Conservation (phyloP, 35 echinoderm and acorn worm genomes). For the Amphiura filiformis region DNA sequence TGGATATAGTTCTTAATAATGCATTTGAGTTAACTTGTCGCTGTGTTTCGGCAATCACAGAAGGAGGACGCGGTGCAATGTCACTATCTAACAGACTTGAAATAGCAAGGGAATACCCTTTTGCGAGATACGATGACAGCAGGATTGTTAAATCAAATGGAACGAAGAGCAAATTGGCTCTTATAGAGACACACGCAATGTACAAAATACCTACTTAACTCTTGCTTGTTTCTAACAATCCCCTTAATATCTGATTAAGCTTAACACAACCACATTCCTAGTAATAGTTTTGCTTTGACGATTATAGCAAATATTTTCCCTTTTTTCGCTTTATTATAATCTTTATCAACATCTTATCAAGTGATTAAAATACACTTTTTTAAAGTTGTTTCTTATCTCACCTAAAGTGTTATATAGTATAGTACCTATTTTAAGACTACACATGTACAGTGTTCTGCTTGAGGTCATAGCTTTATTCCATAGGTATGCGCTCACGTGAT, state of each 20-base stretch:
- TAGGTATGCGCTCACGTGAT: neutral
- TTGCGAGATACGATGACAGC: neutral
- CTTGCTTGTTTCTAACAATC: neutral
- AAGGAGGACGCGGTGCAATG: neutral
- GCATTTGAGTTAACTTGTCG: too few species aligned
- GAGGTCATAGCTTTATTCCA: neutral
- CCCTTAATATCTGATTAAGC: neutral
- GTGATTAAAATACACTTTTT: too few species aligned
- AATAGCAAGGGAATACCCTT: neutral
- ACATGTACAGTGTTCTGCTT: neutral
- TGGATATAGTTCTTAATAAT: too few species aligned
- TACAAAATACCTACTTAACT: neutral
- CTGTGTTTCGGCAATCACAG: neutral
- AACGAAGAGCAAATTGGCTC: neutral
- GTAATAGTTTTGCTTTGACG: neutral
- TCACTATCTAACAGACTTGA: neutral
- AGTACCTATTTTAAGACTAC: constrained; percentile 3
- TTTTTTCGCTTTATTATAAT: too few species aligned
- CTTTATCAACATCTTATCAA: too few species aligned
- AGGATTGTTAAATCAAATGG: neutral
- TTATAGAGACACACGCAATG: neutral
- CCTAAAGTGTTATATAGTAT: neutral
- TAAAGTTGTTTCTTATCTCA: neutral
- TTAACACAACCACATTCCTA: too few species aligned
- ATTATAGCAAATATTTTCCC: too few species aligned